Conservation (phyloP, 2,113 vertebrate genomes). For the Eubucco bourcierii region DNA sequence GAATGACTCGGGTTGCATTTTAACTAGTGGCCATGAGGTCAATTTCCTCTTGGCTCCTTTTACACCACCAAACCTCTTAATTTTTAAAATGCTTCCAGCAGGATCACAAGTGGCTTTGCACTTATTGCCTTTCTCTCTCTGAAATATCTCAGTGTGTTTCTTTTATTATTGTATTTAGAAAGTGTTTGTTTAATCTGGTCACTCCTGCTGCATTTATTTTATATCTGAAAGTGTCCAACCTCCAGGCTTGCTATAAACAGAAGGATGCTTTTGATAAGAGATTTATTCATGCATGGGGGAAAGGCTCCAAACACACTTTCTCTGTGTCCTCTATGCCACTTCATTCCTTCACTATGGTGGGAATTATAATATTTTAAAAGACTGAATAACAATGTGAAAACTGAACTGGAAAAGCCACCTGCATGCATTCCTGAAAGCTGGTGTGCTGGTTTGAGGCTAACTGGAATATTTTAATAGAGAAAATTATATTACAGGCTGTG, state of each 20-base stretch:
- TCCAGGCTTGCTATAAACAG: not conserved
- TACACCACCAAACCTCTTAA: not conserved
- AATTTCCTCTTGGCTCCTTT: not conserved
- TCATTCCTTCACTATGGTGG: not conserved
- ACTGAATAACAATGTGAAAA: not conserved
- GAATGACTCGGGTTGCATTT: not conserved
- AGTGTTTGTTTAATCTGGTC: not conserved
- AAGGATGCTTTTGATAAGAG: not conserved
- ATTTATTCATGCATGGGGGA: not conserved
- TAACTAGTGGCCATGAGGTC: not conserved
- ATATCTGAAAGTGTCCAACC: not conserved
- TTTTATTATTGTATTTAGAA: conserved; percentile 35
- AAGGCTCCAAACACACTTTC: not conserved
- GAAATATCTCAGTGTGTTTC: not conserved
- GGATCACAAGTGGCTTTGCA: conserved; percentile 14
- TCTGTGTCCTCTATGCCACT: not conserved
- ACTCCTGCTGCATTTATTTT: conserved; percentile 1
- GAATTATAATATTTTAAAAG: not conserved
- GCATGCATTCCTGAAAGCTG: not conserved
- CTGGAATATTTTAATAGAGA: too few relatives aligned
- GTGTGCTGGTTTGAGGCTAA: too few relatives aligned
- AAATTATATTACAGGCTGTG: too few relatives aligned
- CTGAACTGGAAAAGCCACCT: not conserved
- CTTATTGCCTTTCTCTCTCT: not conserved
- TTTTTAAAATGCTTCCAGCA: conserved; percentile 28